phyloP scores from a whole-genome alignment of 2,797 vertebrate species.

The Lacerta viridis region DNA sequence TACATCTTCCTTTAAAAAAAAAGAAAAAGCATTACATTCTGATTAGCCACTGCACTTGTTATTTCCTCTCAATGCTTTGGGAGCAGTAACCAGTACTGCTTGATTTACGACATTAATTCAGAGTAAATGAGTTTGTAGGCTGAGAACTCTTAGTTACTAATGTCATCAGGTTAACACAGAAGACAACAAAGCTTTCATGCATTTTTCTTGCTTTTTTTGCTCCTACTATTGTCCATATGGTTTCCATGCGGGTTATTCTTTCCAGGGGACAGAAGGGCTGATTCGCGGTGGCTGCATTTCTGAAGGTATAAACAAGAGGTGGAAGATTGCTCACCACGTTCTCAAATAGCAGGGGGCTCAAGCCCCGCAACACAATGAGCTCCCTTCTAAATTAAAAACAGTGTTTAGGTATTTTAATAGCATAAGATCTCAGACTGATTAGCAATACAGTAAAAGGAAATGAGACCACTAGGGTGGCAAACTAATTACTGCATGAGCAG shows the following conservation, averaged over 20 bases:
- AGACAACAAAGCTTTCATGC: conserved; percentile 4
- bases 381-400: conserved; percentile 21
- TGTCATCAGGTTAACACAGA: conserved; percentile 1
- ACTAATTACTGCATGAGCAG: conserved; percentile 24
- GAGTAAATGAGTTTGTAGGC: conserved; percentile 30
- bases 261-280: not conserved
- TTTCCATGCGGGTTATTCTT: not conserved
- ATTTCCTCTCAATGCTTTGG: conserved; percentile 36
- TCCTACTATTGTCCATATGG: not conserved
- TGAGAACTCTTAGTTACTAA: conserved; percentile 22
- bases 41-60: conserved; percentile 11
- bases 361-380: not conserved
- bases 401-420: conserved; percentile 10
- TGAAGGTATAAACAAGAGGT: fast-evolving
- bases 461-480: not conserved
- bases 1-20: conserved; percentile 6
- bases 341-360: not conserved
- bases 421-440: conserved; percentile 17
- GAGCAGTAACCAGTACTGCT: conserved; percentile 30
- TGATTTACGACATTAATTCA: conserved; percentile 18
- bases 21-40: not conserved
- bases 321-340: not conserved
- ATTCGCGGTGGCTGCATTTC: not conserved
- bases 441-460: conserved; percentile 8
- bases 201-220: not conserved